Evolutionary conservation across 2,888 invertebrate genomes (phyloP), one percentile per base, ranked within the genome.

Genomic region (Frankliniella fusca): DNA sequence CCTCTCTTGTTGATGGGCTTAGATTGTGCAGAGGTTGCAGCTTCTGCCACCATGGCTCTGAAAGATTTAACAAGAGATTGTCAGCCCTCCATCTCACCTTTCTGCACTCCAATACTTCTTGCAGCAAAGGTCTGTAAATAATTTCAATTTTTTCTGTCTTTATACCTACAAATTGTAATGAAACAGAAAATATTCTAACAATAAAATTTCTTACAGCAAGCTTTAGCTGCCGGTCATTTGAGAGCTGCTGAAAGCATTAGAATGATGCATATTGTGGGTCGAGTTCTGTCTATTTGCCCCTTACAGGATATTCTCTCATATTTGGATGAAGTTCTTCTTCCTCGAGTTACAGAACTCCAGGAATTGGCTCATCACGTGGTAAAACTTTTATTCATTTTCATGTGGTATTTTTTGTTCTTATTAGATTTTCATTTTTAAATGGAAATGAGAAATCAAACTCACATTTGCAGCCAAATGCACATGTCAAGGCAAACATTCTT

Each of bases 31-130:
- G 90, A 92, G 49, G 93, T 94, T 83, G 92, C 94, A 0, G 93
- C 94, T 8, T 92, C 94, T 82, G 94, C 96, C 0, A 96, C 97
- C 7, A 92, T 97, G 88, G 97, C 97, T 48, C 90, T 97, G 18
- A 95, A 97, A 87, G 97, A 97, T 86, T 91, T 98, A 70, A 93
- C 95, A 54, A 90, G 94, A 61, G 96, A 96, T 87, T 96, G 96
- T 87, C 92, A 92, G 85, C 87, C 92, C 81, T 92, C 93, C 87
- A 91, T 97, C 85, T 91, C 92, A 81, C 94, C 94, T 0, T 94
- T 93, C 86, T 94, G 94, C 0, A 92, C 92, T 48, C 93, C 94
- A 83, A 92, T 97, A 83, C 90, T 97, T 8, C 90, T 91, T 38
- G 93, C 94, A 0, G 92, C 94, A 82, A 92, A 92, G 88, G 91